phyloP scores from a whole-genome alignment of 2,113 vertebrate species.

The Plestiodon gilberti region DNA sequence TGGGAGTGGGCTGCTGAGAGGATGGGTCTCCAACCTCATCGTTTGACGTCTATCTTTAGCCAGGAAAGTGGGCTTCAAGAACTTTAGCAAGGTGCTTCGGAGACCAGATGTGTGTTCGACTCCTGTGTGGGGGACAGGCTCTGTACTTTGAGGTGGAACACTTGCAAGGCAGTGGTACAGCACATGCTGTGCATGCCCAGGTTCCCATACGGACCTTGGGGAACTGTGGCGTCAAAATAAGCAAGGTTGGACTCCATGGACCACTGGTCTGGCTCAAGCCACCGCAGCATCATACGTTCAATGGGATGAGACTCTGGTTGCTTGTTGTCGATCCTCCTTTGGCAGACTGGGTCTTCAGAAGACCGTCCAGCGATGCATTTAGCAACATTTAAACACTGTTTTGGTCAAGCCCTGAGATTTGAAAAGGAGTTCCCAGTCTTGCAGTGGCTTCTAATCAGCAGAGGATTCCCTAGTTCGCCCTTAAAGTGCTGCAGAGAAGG shows the following conservation, averaged over 20 bases:
- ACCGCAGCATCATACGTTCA: not conserved
- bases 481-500: not conserved
- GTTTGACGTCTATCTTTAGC: too few species aligned
- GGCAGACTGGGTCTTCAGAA: not conserved
- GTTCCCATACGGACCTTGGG: not conserved
- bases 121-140: not conserved
- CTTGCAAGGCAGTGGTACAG: not conserved
- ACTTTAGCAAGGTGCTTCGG: not conserved
- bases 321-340: not conserved
- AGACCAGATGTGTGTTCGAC: not conserved
- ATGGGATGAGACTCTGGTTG: not conserved
- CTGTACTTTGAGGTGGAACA: not conserved
- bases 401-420: not conserved
- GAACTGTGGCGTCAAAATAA: too few species aligned
- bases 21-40: not conserved
- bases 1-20: not conserved
- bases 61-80: not conserved
- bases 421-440: not conserved
- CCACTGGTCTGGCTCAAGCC: too few species aligned
- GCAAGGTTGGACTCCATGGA: not conserved
- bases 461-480: not conserved
- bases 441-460: not conserved
- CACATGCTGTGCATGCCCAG: not conserved
- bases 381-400: not conserved
- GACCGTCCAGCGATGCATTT: conserved; percentile 11